phyloP scores from a whole-genome alignment of 2,113 vertebrate species.

The Eurystomus gularis region DNA sequence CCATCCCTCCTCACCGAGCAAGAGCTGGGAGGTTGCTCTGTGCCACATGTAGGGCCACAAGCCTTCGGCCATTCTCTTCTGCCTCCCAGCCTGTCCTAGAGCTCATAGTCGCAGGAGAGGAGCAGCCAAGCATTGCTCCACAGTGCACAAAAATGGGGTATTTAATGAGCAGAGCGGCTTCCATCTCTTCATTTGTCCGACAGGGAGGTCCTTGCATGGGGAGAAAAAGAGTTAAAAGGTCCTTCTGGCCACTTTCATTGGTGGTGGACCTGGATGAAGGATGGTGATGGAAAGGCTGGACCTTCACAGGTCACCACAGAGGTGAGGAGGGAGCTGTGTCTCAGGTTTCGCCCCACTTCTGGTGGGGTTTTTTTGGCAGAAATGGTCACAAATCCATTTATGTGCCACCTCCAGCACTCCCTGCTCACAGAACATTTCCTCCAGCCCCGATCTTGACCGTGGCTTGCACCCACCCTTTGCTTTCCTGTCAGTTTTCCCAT shows the following conservation, averaged over 20 bases:
- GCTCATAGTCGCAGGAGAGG: neutral
- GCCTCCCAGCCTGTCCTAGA: neutral
- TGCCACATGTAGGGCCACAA: rapidly evolving
- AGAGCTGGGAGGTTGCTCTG: neutral
- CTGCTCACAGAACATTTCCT: too few relatives aligned
- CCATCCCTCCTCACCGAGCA: rapidly evolving
- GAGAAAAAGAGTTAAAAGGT: neutral
- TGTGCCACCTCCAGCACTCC: neutral
- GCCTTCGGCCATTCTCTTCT: rapidly evolving
- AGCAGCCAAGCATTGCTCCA: neutral
- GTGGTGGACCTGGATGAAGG: neutral
- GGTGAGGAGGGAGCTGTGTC: neutral
- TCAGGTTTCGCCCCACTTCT: neutral
- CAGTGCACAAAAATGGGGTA: neutral
- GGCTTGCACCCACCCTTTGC: neutral
- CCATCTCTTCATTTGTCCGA: neutral
- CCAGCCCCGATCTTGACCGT: neutral
- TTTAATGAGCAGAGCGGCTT: neutral
- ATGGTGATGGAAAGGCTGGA: neutral
- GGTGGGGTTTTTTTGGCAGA: neutral
- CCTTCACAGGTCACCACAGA: neutral
- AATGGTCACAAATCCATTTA: neutral
- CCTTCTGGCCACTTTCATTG: neutral
- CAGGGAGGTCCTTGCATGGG: rapidly evolving
- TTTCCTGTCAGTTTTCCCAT: rapidly evolving